These are phyloP conservation scores for Aphidius colemani DNA, from an alignment of 2,888 invertebrate species.

Conservation along the genomic window DNA sequence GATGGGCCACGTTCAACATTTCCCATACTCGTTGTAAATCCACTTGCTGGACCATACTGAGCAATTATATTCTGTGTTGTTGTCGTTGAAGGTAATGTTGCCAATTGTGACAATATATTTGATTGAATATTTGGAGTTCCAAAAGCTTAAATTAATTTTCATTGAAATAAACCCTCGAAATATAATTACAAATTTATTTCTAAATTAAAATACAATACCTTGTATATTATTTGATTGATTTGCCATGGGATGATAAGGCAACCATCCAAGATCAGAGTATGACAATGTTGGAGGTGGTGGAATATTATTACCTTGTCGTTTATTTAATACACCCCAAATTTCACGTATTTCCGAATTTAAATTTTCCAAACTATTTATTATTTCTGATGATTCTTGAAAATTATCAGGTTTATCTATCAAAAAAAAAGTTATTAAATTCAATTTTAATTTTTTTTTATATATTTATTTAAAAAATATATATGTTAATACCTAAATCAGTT, in stretches of 20 bases:
- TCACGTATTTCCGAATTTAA: slow-evolving; percentile 73
- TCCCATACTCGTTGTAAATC: slow-evolving; percentile 57
- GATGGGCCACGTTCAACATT: slow-evolving; percentile 65
- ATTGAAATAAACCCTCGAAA: background rate
- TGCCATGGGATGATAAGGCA: slow-evolving; percentile 53
- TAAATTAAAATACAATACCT: slow-evolving; percentile 39
- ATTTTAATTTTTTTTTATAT: background rate
- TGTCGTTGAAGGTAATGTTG: slow-evolving; percentile 49
- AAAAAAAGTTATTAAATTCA: background rate
- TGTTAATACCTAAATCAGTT: slow-evolving; percentile 69
- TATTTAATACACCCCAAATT: slow-evolving; percentile 71
- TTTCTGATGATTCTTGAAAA: slow-evolving; percentile 71
- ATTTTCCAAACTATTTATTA: slow-evolving; percentile 72
- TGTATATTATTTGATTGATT: slow-evolving; percentile 47
- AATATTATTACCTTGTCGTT: slow-evolving; percentile 64
- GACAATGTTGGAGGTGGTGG: slow-evolving; percentile 63
- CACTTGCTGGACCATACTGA: slow-evolving; percentile 56
- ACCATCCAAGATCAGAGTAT: slow-evolving; percentile 66
- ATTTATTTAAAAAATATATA: slow-evolving; percentile 43
- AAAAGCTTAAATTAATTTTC: slow-evolving; percentile 40
- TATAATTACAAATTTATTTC: background rate
- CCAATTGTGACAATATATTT: slow-evolving; percentile 54
- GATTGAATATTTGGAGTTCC: slow-evolving; percentile 57
- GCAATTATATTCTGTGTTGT: slow-evolving; percentile 58
- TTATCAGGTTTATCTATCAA: slow-evolving; percentile 58